These are phyloP conservation scores for Acanthurus lineatus DNA, from an alignment of 2,797 vertebrate species.

Conservation along the genomic window DNA sequence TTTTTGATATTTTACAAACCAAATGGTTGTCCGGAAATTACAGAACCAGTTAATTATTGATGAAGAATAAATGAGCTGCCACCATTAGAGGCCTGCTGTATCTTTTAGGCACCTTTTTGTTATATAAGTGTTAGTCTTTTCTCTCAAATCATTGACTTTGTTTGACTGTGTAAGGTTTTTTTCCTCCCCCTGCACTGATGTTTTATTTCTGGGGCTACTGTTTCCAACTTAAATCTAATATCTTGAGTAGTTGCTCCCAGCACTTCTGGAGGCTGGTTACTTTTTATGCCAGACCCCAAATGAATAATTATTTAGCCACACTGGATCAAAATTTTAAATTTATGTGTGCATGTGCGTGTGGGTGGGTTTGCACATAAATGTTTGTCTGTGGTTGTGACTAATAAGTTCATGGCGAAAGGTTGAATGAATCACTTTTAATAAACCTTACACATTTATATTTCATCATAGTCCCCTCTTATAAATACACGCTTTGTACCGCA, in stretches of 20 bases:
- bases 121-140: background rate
- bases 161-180: constrained; percentile 21
- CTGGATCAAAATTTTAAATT: background rate
- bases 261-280: constrained; percentile 21
- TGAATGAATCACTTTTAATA: too few species aligned
- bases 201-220: constrained; percentile 37
- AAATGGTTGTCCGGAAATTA: background rate
- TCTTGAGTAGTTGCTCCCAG: constrained; percentile 11
- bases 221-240: constrained; percentile 23
- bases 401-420: too few species aligned
- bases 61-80: background rate
- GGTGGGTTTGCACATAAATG: background rate
- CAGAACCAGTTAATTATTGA: background rate
- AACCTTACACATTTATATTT: too few species aligned
- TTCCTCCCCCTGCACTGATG: background rate
- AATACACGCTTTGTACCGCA: too few species aligned
- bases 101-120: background rate
- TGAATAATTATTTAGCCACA: constrained; percentile 36
- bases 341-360: too few species aligned
- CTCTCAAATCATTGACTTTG: constrained; percentile 10
- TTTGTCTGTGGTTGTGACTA: background rate
- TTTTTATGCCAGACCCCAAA: constrained; percentile 23
- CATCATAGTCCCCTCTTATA: too few species aligned
- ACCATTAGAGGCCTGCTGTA: background rate
- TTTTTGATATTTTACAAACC: background rate